Evolutionary conservation across 2,888 invertebrate genomes (phyloP).

Genomic region (Linnaemya vulpina): DNA sequence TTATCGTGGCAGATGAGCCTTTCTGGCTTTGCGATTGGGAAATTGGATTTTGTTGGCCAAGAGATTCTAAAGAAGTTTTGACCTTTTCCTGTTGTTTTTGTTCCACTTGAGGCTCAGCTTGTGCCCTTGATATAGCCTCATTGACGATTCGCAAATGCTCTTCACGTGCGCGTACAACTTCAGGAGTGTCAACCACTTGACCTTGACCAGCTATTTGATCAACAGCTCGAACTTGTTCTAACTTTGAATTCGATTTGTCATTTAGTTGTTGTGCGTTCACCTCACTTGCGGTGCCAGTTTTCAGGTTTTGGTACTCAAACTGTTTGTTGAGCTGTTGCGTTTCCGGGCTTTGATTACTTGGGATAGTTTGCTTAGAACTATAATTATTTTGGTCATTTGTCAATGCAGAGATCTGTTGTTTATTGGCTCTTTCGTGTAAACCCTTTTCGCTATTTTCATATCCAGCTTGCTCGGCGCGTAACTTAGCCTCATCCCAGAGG

Average conservation of each 20-base stretch:
- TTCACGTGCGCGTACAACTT: constrained; percentile 76
- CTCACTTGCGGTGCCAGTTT: neutral
- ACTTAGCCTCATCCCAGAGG: constrained; percentile 74
- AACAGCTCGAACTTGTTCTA: constrained; percentile 2
- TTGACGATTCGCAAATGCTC: constrained; percentile 75
- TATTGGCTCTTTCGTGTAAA: constrained; percentile 6
- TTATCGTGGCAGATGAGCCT: neutral
- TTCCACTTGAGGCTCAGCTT: constrained; percentile 31
- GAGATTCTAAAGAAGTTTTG: neutral
- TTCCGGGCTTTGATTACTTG: neutral
- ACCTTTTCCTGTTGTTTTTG: constrained; percentile 15
- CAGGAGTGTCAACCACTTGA: constrained; percentile 75
- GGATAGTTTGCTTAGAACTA: constrained; percentile 16
- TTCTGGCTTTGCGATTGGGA: neutral
- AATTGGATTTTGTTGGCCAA: neutral
- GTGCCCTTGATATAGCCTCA: constrained; percentile 73
- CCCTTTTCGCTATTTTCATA: constrained; percentile 37
- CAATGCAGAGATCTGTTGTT: constrained; percentile 56
- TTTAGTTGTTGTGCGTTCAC: constrained; percentile 6
- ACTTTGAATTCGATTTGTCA: constrained; percentile 26
- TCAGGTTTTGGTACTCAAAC: neutral
- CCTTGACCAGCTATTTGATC: constrained; percentile 1
- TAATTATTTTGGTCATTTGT: constrained; percentile 41
- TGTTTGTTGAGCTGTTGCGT: neutral
- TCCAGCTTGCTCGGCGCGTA: constrained; percentile 58